Evolutionary conservation across 2,113 vertebrate species (phyloP), one percentile per base, ranked within the genome.

Genomic region (Aythya baeri): DNA sequence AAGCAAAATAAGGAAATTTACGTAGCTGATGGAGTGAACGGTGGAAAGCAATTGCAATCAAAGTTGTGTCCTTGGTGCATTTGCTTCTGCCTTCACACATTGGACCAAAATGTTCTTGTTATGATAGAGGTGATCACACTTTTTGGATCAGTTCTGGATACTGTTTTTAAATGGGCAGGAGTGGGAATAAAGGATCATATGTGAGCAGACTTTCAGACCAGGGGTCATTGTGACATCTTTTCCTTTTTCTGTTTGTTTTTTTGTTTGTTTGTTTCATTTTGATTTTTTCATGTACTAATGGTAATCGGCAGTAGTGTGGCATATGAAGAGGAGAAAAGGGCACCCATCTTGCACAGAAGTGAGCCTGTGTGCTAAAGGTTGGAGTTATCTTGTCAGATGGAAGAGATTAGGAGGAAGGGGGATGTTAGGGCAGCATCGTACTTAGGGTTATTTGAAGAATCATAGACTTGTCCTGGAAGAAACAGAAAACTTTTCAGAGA

Each of bases 321-420:
- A 2, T 65, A 10, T 44, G 31, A 4, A 7, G 13, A 57, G 46
- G 25, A 29, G 18, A 46, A 63, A 11, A 31, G n/a, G 36, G 25
- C 25, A 22, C 20, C 32, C 68, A 62, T 17, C 26, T 62, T 74
- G 43, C 54, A 25, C 2, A n/a, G 58, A 22, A 62, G 7, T 21
- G 57, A 31, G 32, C 8, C 49, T 27, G 16, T 31, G 22, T 68
- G n/a, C n/a, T 83, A 2, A 52, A 72, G 41, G 27, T 68, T 26
- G 1, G 0, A 21, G 41, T 1, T 73, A 15, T 1, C 8, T 36
- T n/a, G 44, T 21, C 14, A 57, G 32, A 3, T 0, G 1, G 34
- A 44, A 71, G 61, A 52, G 29, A 20, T 58, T 17, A 57, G 62
- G 63, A 46, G 29, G 31, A 75, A 68, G 7, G 5, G 22, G 6